A percentile compares a stretch with the other conserved stretches of the same genome.
Evolutionary conservation across 2,797 vertebrate genomes (phyloP).

Genomic region (Alauda arvensis): DNA sequence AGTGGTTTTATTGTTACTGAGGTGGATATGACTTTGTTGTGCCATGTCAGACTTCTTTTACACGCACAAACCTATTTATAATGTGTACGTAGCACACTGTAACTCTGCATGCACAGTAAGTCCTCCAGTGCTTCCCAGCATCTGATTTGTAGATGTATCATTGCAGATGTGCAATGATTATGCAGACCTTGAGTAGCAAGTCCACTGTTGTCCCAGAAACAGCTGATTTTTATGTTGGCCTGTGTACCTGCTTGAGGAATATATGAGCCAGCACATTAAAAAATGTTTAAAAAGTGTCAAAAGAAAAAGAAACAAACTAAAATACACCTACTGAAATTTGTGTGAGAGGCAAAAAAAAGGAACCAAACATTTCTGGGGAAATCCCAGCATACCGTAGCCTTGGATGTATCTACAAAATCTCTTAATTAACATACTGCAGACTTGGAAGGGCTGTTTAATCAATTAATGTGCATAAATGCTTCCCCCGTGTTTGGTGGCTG

Average conservation of each 20-base stretch:
- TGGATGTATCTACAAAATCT: not conserved
- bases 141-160: not conserved
- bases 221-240: not conserved
- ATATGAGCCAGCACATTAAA: not conserved
- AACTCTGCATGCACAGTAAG: not conserved
- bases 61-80: not conserved
- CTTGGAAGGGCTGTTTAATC: not conserved
- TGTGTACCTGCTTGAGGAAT: not conserved
- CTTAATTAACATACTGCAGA: not conserved
- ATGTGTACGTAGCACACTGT: fast-evolving
- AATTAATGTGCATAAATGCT: not conserved
- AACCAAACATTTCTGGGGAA: not conserved
- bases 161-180: not conserved
- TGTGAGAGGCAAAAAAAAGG: not conserved
- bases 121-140: not conserved
- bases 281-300: not conserved
- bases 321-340: not conserved
- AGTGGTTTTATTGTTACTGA: not conserved
- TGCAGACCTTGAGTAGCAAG: not conserved
- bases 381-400: not conserved
- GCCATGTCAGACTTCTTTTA: not conserved
- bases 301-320: not conserved
- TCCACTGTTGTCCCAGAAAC: not conserved
- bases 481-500: not conserved
- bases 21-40: not conserved